Percentiles rank a stretch among this genome's conserved stretches.
Conservation (phyloP, 2,797 vertebrate genomes). For the Fundulus diaphanus region DNA sequence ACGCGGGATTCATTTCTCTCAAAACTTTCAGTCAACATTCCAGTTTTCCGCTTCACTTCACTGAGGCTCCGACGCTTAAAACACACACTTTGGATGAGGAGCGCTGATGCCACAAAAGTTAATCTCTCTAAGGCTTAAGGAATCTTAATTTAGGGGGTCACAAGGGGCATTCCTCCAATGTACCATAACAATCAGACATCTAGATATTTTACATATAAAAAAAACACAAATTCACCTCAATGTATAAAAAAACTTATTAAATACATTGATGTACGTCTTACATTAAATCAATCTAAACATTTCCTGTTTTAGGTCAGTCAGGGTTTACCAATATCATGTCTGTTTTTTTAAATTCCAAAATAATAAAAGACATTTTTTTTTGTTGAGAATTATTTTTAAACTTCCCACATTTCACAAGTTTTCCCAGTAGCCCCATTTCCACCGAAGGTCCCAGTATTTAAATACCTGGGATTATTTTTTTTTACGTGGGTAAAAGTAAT, state of each 20-base stretch:
- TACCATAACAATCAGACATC: slow-evolving; percentile 33
- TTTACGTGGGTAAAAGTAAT: too few relatives aligned
- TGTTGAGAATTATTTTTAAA: too few relatives aligned
- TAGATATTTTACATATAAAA: neutral
- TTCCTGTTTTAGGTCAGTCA: neutral
- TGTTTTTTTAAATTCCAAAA: neutral
- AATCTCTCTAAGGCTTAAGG: slow-evolving; percentile 18
- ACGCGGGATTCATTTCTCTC: slow-evolving; percentile 55
- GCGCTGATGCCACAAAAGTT: slow-evolving; percentile 28
- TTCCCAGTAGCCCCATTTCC: too few relatives aligned
- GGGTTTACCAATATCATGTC: neutral
- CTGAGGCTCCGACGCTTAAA: slow-evolving; percentile 26
- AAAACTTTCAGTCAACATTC: slow-evolving; percentile 52
- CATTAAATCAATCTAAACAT: neutral
- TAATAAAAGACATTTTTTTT: neutral
- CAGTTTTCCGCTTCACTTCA: slow-evolving; percentile 37
- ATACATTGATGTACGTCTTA: too few relatives aligned
- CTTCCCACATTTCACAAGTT: neutral
- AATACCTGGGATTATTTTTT: too few relatives aligned
- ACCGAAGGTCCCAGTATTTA: too few relatives aligned
- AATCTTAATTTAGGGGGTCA: slow-evolving; percentile 29
- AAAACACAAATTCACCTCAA: too few relatives aligned
- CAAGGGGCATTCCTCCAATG: slow-evolving; percentile 3
- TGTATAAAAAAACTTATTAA: neutral
- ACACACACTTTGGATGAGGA: slow-evolving; percentile 21